Evolutionary conservation across 1,140 invertebrate genomes (phyloP).

Genomic region (Maniola jurtina): DNA sequence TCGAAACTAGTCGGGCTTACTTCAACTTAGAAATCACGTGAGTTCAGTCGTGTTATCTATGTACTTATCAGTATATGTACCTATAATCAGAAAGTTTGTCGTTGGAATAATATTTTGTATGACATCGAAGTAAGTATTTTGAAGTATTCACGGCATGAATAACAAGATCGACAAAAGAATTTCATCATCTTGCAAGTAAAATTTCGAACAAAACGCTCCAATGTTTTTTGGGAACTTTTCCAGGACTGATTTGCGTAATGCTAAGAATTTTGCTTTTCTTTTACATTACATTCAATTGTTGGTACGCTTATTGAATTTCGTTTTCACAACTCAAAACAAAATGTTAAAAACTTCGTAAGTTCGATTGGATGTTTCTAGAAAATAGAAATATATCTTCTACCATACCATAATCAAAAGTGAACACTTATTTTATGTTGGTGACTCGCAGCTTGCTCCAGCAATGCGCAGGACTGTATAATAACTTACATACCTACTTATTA

Average conservation of each 20-base stretch:
- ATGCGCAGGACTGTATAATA: no score
- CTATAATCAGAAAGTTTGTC: not conserved
- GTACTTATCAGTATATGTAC: no score
- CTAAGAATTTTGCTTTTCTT: not conserved
- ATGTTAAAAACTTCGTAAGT: not conserved
- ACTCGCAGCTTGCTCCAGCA: no score
- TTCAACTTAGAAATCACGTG: no score
- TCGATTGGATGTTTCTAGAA: not conserved
- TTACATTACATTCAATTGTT: constrained; percentile 9
- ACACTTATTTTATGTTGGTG: no score
- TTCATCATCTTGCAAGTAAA: constrained; percentile 1
- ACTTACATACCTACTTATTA: no score
- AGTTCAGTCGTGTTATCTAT: no score
- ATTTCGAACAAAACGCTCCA: constrained; percentile 2
- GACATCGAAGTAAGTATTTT: constrained; percentile 12
- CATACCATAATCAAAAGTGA: no score
- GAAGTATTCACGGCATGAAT: constrained; percentile 2
- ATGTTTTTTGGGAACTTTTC: constrained; percentile 2
- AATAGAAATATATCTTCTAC: no score
- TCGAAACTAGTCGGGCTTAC: no score
- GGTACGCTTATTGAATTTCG: not conserved
- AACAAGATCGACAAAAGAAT: constrained; percentile 5
- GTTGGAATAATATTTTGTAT: not conserved
- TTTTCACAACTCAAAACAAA: not conserved
- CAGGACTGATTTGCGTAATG: constrained; percentile 1